Evolutionary conservation across 2,888 invertebrate genomes (phyloP), one percentile per base, ranked within the genome.

Genomic region (Bruchidius siliquastri): DNA sequence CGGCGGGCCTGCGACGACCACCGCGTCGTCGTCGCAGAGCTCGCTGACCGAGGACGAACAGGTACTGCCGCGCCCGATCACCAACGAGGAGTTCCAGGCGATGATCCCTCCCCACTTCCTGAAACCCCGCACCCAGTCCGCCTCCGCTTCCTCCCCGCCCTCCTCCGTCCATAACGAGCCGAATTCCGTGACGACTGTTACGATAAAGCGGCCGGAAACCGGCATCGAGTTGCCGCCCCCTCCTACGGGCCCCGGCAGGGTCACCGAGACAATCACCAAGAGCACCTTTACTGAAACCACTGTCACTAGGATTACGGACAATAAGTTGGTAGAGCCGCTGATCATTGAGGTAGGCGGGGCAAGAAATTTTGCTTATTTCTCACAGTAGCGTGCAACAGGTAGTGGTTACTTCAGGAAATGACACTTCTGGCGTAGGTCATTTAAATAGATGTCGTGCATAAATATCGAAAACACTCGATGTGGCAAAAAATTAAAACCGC

Each of bases 221-320:
- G 49, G 49, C 8, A 90, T 92, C 82, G 92, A 91, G 85, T 91
- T 93, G 84, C 95, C 95, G 81, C 95, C 96, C 84, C 91, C 95
- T 81, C 95, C 95, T 79, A 93, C 93, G 78, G 90, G 92, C 81
- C 91, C 94, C 85, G 96, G 96, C 86, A 91, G 92, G 87, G 94
- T 96, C 88, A 96, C 96, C 81, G 97, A 97, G 90, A 95, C 94
- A 87, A 95, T 97, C 90, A 97, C 96, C 87, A 96, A 96, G 91
- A 95, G 96, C 86, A 96, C 96, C 81, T 94, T 96, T 90, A 96
- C 96, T 85, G 96, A 97, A 90, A 96, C 96, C 79, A 95, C 96
- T 81, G 96, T 96, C 88, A 97, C 96, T 82, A 91, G 97, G 85
- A 92, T 96, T 88, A 97, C 97, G 83, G 96, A 96, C 89, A 97